Percentiles rank a stretch among this genome's conserved stretches.
Evolutionary conservation across 2,888 invertebrate genomes (phyloP).

Genomic region (Trypoxylon attenuatum): DNA sequence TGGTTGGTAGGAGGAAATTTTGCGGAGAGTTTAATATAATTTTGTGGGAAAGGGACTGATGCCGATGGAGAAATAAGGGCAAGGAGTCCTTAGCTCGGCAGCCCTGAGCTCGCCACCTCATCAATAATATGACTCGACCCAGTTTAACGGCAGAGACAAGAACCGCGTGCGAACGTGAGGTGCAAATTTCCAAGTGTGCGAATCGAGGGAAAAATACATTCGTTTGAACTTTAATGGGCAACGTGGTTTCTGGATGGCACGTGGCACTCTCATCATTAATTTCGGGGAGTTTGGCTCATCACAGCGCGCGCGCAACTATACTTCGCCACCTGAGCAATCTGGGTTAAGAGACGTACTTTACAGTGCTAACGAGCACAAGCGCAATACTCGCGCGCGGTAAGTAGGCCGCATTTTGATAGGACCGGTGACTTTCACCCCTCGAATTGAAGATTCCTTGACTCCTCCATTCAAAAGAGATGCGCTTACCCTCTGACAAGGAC

Average conservation of each 20-base stretch:
- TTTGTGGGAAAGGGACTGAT: too few relatives aligned
- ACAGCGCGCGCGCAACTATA: neutral
- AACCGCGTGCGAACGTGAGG: neutral
- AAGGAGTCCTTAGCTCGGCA: neutral
- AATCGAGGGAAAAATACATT: neutral
- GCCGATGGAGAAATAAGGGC: constrained; percentile 18
- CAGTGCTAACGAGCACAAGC: constrained; percentile 2
- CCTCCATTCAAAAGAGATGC: too few relatives aligned
- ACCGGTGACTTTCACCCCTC: neutral
- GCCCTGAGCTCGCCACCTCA: neutral
- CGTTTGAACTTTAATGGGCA: neutral
- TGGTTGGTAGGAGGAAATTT: too few relatives aligned
- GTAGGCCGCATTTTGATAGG: neutral
- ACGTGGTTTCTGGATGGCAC: neutral
- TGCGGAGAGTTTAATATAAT: too few relatives aligned
- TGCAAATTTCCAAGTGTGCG: neutral
- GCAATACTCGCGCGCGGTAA: neutral
- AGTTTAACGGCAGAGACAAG: neutral
- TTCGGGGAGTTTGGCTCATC: neutral
- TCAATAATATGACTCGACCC: neutral
- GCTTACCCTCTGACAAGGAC: too few relatives aligned
- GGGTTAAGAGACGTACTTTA: constrained; percentile 3
- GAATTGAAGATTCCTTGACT: neutral
- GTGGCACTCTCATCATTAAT: constrained; percentile 10
- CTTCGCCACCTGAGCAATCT: neutral